These are phyloP conservation scores for Dysmachus trigonus DNA, from an alignment of 2,888 invertebrate species.

Conservation along the genomic window DNA sequence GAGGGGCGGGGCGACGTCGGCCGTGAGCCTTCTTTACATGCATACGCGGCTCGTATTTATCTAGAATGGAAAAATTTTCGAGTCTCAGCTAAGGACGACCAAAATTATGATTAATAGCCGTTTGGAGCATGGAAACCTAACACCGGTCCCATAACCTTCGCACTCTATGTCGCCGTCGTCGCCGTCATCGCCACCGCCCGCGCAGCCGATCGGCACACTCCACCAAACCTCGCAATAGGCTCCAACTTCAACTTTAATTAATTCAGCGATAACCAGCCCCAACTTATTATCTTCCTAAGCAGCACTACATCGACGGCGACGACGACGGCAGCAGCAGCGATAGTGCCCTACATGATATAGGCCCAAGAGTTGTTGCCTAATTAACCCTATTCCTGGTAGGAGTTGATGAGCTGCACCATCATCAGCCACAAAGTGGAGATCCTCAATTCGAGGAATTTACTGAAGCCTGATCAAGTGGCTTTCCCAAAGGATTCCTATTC, in stretches of 20 bases:
- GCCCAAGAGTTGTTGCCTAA: neutral
- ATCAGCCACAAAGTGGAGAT: neutral
- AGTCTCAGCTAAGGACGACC: neutral
- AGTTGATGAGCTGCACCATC: neutral
- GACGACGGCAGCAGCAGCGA: too few species aligned
- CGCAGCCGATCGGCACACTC: too few species aligned
- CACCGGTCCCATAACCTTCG: neutral
- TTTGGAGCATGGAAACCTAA: neutral
- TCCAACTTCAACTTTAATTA: slow-evolving; percentile 9
- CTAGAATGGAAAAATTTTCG: neutral
- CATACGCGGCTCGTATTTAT: neutral
- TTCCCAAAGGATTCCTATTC: neutral
- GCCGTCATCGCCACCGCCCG: too few species aligned
- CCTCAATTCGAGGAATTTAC: neutral
- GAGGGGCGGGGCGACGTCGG: neutral
- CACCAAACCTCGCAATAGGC: neutral
- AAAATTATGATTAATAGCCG: slow-evolving; percentile 15
- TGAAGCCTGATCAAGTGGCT: neutral
- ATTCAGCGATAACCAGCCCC: slow-evolving; percentile 12
- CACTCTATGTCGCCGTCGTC: neutral
- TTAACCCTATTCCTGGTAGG: neutral
- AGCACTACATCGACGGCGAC: neutral
- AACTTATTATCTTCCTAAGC: neutral
- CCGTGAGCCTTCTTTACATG: neutral
- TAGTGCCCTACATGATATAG: neutral